phyloP scores from a whole-genome alignment of 2,888 invertebrate species.

The Apodemia zela region DNA sequence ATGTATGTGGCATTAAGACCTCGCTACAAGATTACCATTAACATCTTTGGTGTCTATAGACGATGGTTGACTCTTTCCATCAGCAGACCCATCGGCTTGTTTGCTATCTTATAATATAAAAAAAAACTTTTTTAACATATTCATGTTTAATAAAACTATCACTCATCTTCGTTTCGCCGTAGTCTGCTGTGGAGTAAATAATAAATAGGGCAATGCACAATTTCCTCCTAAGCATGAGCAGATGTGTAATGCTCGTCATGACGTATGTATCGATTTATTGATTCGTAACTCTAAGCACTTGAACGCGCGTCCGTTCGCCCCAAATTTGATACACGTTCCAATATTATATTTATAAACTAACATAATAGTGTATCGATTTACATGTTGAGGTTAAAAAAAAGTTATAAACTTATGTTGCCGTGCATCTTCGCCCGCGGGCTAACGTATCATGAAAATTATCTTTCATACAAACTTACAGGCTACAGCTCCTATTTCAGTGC shows the following conservation, averaged over 20 bases:
- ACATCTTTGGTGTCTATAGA: too few relatives aligned
- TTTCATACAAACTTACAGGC: too few relatives aligned
- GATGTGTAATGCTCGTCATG: constrained; percentile 18
- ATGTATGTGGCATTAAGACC: too few relatives aligned
- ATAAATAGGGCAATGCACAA: constrained; percentile 20
- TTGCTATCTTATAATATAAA: too few relatives aligned
- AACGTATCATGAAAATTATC: too few relatives aligned
- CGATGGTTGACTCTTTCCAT: too few relatives aligned
- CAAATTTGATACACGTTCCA: constrained; percentile 20
- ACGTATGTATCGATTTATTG: constrained; percentile 20
- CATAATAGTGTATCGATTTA: constrained; percentile 20
- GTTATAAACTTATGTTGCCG: too few relatives aligned
- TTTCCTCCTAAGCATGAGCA: constrained; percentile 15
- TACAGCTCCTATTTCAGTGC: too few relatives aligned
- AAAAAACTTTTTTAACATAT: too few relatives aligned
- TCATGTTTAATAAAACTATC: not conserved
- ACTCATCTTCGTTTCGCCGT: not conserved
- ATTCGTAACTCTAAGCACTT: constrained; percentile 14
- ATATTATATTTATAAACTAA: constrained; percentile 25
- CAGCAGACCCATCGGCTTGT: too few relatives aligned
- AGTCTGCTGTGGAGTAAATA: not conserved
- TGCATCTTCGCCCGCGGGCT: too few relatives aligned
- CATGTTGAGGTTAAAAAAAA: constrained; percentile 19
- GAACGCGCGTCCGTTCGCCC: constrained; percentile 19
- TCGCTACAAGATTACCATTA: too few relatives aligned